Evolutionary conservation across 2,888 invertebrate species (phyloP), one percentile per base, ranked within the genome.

Genomic region (Leptogaster cylindrica): DNA sequence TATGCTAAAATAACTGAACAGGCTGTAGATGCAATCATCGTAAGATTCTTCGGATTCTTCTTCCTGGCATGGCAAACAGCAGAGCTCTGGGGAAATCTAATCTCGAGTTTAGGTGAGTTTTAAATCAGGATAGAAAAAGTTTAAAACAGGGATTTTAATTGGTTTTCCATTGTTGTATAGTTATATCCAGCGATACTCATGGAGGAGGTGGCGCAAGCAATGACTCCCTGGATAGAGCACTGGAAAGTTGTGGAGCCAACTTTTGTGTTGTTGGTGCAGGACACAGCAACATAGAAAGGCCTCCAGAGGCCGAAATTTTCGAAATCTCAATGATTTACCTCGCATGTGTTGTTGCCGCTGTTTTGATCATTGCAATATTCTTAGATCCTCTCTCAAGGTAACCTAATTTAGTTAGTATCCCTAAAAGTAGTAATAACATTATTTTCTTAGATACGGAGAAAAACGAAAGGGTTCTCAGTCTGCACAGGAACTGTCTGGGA

Each of bases 11-110:
- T 95, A 70, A 92, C 92, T 10, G 91, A 92, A 75, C 91, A 93
- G 77, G 87, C 91, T 25, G 89, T 93, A 63, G 94, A 95, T 79
- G 94, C 93, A 16, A 93, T 96, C 74, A 94, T 98, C 74, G 96
- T 96, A 67, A 84, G 95, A 76, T 97, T 98, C 86, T 98, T 98
- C 82, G 98, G 98, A 46, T 93, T 97, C 87, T 98, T 98, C 88
- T 98, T 98, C 85, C 88, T 97, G 75, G 93, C 97, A 72, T 97
- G 97, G 90, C 97, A 97, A 81, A 92, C 95, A 12, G 93, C 97
- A 74, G 93, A 97, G 83, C 88, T 97, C 51, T 94, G 95, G 92
- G 97, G 97, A 77, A 97, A 97, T 82, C 86, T 97, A 71, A 90
- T 96, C 76, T 95, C 95, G n/a, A 95, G 95, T 73, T 85, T 93